Evolutionary conservation across 2,113 vertebrate species (phyloP).

Genomic region (Pteropus alecto): DNA sequence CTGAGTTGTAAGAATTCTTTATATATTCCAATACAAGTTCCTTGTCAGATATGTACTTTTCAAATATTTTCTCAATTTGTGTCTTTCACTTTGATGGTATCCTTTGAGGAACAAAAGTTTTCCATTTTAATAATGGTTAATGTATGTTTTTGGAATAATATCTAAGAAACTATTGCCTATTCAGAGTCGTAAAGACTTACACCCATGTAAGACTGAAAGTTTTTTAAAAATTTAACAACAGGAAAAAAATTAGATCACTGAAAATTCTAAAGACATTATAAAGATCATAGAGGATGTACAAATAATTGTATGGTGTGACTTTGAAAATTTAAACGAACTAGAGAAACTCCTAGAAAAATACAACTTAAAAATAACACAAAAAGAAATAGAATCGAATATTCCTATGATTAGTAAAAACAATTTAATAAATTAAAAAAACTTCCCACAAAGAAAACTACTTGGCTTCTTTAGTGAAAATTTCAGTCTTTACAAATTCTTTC

Average conservation of each 20-base stretch:
- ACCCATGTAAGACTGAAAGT: neutral
- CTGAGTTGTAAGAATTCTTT: neutral
- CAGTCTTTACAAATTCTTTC: neutral
- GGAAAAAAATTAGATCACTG: neutral
- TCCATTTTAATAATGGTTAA: neutral
- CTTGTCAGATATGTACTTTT: neutral
- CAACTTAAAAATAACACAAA: neutral
- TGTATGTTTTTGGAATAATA: neutral
- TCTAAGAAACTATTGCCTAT: neutral
- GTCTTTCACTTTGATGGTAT: neutral
- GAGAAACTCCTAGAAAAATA: neutral
- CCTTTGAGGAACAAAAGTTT: neutral
- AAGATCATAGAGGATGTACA: neutral
- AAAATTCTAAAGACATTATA: neutral
- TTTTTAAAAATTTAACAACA: neutral
- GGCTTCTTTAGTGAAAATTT: neutral
- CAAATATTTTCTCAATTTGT: slow-evolving; percentile 5
- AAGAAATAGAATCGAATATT: neutral
- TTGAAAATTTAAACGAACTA: neutral
- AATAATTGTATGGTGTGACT: neutral
- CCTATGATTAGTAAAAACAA: neutral
- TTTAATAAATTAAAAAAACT: neutral
- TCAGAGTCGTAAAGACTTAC: neutral
- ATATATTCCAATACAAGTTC: neutral
- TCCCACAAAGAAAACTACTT: neutral